Conservation (phyloP, 2,113 vertebrate species). For the Narcine bancroftii region DNA sequence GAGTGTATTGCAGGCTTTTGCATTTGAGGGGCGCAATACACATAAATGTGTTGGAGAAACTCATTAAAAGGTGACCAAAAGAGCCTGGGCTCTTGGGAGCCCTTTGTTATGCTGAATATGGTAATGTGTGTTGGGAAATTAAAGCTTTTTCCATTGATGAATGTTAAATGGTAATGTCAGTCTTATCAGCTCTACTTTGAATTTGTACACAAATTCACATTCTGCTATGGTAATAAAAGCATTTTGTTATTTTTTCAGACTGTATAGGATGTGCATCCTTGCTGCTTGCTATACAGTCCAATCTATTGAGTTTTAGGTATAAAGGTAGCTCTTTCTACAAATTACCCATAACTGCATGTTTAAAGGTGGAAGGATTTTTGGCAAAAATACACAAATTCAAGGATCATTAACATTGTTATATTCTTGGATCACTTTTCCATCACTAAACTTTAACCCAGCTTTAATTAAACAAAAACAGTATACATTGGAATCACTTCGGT, state of each 20-base stretch:
- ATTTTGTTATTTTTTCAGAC: slow-evolving; percentile 41
- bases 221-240: slow-evolving; percentile 49
- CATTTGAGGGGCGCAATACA: no score
- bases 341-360: neutral
- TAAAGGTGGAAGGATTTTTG: neutral
- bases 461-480: neutral
- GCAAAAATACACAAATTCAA: neutral
- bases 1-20: no score
- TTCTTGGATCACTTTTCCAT: neutral
- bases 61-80: no score
- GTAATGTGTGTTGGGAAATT: neutral
- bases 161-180: neutral
- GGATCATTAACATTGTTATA: neutral
- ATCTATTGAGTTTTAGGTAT: neutral
- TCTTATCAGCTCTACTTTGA: no score
- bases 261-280: slow-evolving; percentile 37
- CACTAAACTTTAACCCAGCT: neutral
- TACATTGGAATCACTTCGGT: no score
- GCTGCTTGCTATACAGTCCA: neutral
- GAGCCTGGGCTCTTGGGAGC: no score
- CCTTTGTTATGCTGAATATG: neutral
- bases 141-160: neutral
- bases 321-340: neutral
- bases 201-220: neutral
- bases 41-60: no score